Evolutionary conservation across 2,888 invertebrate species (phyloP).

Genomic region (Dilophus febrilis): DNA sequence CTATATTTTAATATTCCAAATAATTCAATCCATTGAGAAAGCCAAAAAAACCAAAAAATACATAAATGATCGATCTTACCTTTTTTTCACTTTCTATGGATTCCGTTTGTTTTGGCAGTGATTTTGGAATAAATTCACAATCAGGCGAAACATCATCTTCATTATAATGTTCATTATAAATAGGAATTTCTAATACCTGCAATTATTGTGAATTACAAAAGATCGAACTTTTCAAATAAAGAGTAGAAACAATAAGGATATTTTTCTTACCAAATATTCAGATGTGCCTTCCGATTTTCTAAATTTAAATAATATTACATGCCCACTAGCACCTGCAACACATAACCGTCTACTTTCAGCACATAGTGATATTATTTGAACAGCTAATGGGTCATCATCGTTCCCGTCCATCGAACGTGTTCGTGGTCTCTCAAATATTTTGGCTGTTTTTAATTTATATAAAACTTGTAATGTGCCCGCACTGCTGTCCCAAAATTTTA

Average conservation of each 20-base stretch:
- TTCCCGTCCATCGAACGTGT: slow-evolving; percentile 41
- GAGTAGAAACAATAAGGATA: slow-evolving; percentile 3
- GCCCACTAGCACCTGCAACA: slow-evolving; percentile 80
- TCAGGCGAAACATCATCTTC: slow-evolving; percentile 68
- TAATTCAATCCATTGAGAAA: no score
- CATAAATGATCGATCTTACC: no score
- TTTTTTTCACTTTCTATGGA: slow-evolving; percentile 30
- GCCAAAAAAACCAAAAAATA: no score
- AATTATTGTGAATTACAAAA: slow-evolving; percentile 12
- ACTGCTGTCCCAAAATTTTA: slow-evolving; percentile 99
- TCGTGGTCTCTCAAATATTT: slow-evolving; percentile 43
- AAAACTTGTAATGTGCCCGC: slow-evolving; percentile 89
- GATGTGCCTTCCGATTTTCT: slow-evolving; percentile 74
- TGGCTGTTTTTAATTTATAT: slow-evolving; percentile 94
- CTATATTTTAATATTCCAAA: no score
- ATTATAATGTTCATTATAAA: slow-evolving; percentile 66
- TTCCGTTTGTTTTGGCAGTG: slow-evolving; percentile 28
- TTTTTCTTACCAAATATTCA: slow-evolving; percentile 51
- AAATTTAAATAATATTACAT: slow-evolving; percentile 92
- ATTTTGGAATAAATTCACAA: slow-evolving; percentile 50
- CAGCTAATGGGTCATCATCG: slow-evolving; percentile 78
- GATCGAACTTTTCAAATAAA: not conserved
- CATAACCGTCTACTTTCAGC: slow-evolving; percentile 76
- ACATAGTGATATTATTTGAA: slow-evolving; percentile 80
- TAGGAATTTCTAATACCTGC: slow-evolving; percentile 73